Evolutionary conservation across 1,140 invertebrate species (phyloP), one percentile per base, ranked within the genome.

Genomic region (Drosophila takahashii): DNA sequence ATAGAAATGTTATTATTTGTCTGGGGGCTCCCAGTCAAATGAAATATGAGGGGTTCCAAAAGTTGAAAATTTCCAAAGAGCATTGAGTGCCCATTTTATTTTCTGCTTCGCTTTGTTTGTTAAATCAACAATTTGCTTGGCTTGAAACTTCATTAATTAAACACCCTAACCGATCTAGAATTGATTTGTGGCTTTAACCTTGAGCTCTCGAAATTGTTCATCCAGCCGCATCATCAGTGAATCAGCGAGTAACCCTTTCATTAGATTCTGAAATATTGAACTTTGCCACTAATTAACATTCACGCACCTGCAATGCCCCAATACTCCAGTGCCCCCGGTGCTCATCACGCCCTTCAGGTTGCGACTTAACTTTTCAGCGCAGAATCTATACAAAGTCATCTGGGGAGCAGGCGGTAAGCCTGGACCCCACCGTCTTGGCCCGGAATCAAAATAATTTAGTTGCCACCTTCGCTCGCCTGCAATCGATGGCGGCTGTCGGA

Each of bases 391-490:
- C 64, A 67, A 77, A 81, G 61, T 77, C 64, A 77, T 77, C 64
- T 10, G 39, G 37, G 36, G 32, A 37, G n/a, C n/a, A n/a, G n/a
- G n/a, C n/a, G n/a, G n/a, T n/a, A n/a, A n/a, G 42, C 16, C 4
- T 15, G 52, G 41, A 45, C 11, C 15, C 48, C 37, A 18, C 32
- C 37, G 15, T 9, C 15, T 22, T 66, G 50, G 50, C 36, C 69
- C 34, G 54, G 79, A 64, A 74, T 80, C 80, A 66, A 89, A 84
- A 84, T 89, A 89, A 89, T 89, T 84, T 89, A 89, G 84, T 89
- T 89, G 61, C 84, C 79, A 79, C 79, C 84, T 66, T 48, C 62
- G 58, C 32, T 51, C 37, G 51, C 72, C 73, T 75, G 73, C 81
- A 77, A 79, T 61, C 78, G 81, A 83, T 84, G 80, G 64, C 65